These are phyloP conservation scores for Dendrolimus kikuchii DNA, from an alignment of 1,140 invertebrate species.

Conservation along the genomic window DNA sequence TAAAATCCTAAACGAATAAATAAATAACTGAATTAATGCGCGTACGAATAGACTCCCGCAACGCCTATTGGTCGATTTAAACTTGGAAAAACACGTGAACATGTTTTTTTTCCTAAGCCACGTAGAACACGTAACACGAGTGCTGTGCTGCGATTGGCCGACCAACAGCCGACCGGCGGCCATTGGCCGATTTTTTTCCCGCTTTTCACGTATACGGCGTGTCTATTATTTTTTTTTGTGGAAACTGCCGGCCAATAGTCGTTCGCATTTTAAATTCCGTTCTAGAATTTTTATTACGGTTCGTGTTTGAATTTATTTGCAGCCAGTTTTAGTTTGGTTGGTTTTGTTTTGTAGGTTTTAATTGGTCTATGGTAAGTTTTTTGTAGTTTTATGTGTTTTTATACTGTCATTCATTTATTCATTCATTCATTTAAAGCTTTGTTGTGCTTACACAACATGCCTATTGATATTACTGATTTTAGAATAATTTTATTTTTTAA, in stretches of 20 bases:
- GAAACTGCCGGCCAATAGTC: too few relatives aligned
- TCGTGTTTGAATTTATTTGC: too few relatives aligned
- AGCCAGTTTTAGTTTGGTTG: too few relatives aligned
- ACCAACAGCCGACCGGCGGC: constrained; percentile 20
- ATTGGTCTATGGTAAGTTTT: too few relatives aligned
- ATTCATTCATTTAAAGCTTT: too few relatives aligned
- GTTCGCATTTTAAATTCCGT: too few relatives aligned
- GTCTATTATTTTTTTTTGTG: constrained; percentile 44
- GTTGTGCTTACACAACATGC: not conserved
- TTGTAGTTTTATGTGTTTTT: too few relatives aligned
- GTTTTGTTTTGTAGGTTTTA: too few relatives aligned
- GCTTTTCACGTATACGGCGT: constrained; percentile 61
- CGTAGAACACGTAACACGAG: constrained; percentile 58
- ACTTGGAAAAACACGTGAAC: constrained; percentile 65
- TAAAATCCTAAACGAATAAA: constrained; percentile 22
- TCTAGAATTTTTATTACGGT: too few relatives aligned
- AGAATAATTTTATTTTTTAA: too few relatives aligned
- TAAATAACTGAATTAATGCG: constrained; percentile 40
- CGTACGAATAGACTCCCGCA: constrained; percentile 27
- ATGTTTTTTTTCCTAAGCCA: constrained; percentile 58
- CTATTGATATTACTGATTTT: not conserved
- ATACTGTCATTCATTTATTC: too few relatives aligned
- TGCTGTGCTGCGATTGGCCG: constrained; percentile 42
- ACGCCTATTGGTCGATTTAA: constrained; percentile 49
- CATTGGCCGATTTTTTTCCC: constrained; percentile 64